A percentile compares a stretch with the other conserved stretches of the same genome.
phyloP scores from a whole-genome alignment of 1,140 invertebrate genomes.

The Sweltsa coloradensis region DNA sequence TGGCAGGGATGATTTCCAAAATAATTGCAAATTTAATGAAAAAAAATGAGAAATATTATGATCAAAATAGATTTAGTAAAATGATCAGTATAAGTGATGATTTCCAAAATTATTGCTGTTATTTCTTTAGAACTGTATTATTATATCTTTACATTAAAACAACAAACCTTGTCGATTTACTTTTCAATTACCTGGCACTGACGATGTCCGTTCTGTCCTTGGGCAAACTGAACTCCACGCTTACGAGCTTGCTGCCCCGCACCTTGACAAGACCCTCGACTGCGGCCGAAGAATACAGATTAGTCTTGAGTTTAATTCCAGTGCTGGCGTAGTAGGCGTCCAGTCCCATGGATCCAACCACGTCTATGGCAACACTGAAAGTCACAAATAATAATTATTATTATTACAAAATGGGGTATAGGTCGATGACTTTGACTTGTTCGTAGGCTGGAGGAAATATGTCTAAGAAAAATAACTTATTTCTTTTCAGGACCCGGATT shows the following conservation, averaged over 20 bases:
- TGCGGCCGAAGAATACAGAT: conserved; percentile 70
- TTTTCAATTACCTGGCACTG: conserved; percentile 41
- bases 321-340: conserved; percentile 61
- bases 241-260: conserved; percentile 49
- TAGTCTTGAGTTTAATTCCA: conserved; percentile 69
- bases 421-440: too few species aligned
- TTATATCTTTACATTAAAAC: conserved; percentile 2
- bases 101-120: too few species aligned
- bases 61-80: too few species aligned
- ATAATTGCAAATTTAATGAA: too few species aligned
- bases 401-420: too few species aligned
- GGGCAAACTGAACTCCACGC: conserved; percentile 64
- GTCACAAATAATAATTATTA: too few species aligned
- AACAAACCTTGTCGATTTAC: conserved; percentile 13
- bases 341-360: conserved; percentile 70
- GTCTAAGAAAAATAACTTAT: too few species aligned
- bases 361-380: conserved; percentile 63
- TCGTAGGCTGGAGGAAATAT: too few species aligned
- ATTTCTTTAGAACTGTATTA: conserved; percentile 7
- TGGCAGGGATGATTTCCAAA: too few species aligned
- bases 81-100: too few species aligned
- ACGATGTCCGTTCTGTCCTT: conserved; percentile 76
- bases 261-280: conserved; percentile 59
- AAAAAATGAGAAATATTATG: too few species aligned
- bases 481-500: too few species aligned